Conservation (phyloP, 2,797 vertebrate species). For the Galago senegalensis region DNA sequence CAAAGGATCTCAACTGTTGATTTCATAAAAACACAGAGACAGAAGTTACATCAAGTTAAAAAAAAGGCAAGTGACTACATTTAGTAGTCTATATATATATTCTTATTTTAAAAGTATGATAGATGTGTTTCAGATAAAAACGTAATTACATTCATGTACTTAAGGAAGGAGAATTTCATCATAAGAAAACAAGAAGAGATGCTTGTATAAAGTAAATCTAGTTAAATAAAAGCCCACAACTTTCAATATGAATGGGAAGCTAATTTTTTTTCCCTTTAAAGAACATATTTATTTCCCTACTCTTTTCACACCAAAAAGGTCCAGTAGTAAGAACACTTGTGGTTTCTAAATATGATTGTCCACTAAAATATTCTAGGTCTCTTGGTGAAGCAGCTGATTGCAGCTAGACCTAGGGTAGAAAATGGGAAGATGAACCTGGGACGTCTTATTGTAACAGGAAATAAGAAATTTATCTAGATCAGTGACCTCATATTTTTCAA, state of each 20-base stretch:
- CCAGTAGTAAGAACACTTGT: neutral
- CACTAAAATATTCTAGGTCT: neutral
- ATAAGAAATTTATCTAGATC: neutral
- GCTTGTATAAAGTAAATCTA: neutral
- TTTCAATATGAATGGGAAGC: neutral
- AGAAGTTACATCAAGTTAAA: neutral
- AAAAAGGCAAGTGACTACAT: neutral
- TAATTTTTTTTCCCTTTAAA: slow-evolving; percentile 6
- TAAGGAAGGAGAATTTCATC: neutral
- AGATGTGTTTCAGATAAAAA: neutral
- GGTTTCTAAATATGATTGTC: slow-evolving; percentile 1
- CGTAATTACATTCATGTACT: neutral
- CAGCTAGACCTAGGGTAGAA: neutral
- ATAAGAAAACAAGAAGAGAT: neutral
- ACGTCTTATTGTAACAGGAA: neutral
- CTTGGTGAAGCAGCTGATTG: neutral
- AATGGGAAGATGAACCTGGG: neutral
- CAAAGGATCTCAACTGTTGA: neutral
- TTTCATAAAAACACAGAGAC: neutral
- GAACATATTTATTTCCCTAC: neutral
- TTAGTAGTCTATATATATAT: neutral
- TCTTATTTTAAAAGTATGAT: slow-evolving; percentile 3
- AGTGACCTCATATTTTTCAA: neutral
- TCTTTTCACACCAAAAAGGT: neutral
- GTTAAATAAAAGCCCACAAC: neutral